phyloP scores from a whole-genome alignment of 1,140 invertebrate species.

The Batillaria attramentaria region DNA sequence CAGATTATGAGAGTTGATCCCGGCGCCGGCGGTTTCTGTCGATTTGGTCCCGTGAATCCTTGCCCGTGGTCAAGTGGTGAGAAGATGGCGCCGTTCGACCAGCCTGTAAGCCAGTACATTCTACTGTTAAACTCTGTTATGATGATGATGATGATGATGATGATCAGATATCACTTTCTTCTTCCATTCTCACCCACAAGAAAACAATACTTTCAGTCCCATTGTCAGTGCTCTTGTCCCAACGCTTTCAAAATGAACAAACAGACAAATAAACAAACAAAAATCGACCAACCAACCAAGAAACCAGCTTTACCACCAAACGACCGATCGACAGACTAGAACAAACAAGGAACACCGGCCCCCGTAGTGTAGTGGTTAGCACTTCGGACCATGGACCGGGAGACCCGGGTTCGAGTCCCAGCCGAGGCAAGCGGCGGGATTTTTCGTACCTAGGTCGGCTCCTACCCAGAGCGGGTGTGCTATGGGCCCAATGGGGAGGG shows the following conservation, averaged over 20 bases:
- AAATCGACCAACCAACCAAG: too few relatives aligned
- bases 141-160: too few relatives aligned
- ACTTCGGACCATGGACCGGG: too few relatives aligned
- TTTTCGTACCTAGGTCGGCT: too few relatives aligned
- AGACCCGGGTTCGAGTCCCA: too few relatives aligned
- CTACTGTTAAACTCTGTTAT: not conserved
- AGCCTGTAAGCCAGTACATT: slow-evolving; percentile 78
- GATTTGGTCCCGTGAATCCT: slow-evolving; percentile 45
- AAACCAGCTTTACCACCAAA: too few relatives aligned
- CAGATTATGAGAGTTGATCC: slow-evolving; percentile 5
- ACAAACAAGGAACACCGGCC: too few relatives aligned
- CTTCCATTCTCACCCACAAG: not conserved
- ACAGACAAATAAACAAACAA: not conserved
- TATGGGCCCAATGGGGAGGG: too few relatives aligned
- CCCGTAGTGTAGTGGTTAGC: too few relatives aligned
- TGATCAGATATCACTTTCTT: not conserved
- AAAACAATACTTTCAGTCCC: not conserved
- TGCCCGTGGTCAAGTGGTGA: slow-evolving; percentile 49
- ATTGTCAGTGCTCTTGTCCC: not conserved
- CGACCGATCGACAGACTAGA: too few relatives aligned
- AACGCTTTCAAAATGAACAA: not conserved
- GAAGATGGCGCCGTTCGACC: slow-evolving; percentile 81
- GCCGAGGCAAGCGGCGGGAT: too few relatives aligned
- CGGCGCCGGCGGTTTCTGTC: slow-evolving; percentile 43
- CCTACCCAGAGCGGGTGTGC: too few relatives aligned